A percentile compares a stretch with the other conserved stretches of the same genome.
phyloP scores from a whole-genome alignment of 2,888 invertebrate genomes.

The Hetaerina titia region DNA sequence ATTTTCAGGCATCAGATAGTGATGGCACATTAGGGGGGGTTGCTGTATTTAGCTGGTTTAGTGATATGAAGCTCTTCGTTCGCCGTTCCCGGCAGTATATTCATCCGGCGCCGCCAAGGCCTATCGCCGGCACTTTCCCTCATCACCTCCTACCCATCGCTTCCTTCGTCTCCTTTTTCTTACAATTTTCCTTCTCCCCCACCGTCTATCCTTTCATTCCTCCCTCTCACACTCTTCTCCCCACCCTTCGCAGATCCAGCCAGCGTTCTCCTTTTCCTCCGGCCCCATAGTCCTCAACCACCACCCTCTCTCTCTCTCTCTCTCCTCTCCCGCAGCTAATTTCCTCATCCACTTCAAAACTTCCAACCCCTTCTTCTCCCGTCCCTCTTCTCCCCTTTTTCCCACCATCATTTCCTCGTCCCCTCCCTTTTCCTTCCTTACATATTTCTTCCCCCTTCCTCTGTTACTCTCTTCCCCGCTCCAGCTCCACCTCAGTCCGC shows the following conservation, averaged over 20 bases:
- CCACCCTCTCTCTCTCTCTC: not conserved
- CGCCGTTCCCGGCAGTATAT: not conserved
- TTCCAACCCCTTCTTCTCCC: not conserved
- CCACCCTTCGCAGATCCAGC: not conserved
- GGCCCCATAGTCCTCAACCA: not conserved
- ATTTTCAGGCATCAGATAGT: not conserved
- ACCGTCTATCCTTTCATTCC: not conserved
- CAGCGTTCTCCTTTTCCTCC: too few species aligned
- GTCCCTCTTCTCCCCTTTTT: not conserved
- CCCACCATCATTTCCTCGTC: not conserved
- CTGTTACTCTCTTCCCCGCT: not conserved
- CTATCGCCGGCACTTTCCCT: not conserved
- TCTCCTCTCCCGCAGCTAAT: not conserved
- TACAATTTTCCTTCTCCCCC: not conserved
- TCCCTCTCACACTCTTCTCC: not conserved
- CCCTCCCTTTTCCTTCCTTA: not conserved
- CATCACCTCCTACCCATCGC: not conserved
- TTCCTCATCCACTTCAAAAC: slow-evolving; percentile 24
- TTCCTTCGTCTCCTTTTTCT: not conserved
- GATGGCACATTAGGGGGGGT: not conserved
- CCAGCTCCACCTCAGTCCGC: not conserved
- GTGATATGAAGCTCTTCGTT: not conserved
- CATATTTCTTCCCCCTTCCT: not conserved
- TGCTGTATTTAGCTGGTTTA: not conserved
- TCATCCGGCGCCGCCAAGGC: not conserved